phyloP scores from a whole-genome alignment of 2,113 vertebrate species.

The Chaetorhynchus papuensis region DNA sequence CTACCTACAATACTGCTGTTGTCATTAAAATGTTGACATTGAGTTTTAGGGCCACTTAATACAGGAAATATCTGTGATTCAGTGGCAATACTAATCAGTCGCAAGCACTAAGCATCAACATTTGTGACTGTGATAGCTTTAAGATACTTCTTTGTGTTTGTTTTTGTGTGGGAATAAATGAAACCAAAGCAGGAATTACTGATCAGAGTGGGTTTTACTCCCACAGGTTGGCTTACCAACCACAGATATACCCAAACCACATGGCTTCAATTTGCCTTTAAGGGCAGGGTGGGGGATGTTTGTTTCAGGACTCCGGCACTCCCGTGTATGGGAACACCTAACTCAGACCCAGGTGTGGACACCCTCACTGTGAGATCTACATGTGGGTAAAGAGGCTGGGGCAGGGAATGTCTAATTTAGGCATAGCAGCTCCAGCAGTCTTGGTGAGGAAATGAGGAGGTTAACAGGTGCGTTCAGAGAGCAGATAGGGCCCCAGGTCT shows the following conservation, averaged over 20 bases:
- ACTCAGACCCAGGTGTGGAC: neutral
- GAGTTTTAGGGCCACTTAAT: conserved; percentile 48
- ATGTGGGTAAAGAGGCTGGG: neutral
- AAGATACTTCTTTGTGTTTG: conserved; percentile 1
- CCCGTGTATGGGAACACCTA: neutral
- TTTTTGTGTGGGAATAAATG: conserved; percentile 19
- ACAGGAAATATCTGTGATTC: conserved; percentile 47
- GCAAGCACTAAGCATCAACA: conserved; percentile 45
- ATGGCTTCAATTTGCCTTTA: neutral
- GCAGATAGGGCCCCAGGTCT: neutral
- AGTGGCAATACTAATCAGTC: conserved; percentile 18
- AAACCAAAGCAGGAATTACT: conserved; percentile 22
- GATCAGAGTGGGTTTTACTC: neutral
- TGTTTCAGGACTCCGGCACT: neutral
- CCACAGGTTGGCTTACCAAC: neutral
- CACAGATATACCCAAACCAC: neutral
- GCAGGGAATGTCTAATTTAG: neutral
- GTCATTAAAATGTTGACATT: conserved; percentile 57
- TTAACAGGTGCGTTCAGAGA: neutral
- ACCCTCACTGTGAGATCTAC: neutral
- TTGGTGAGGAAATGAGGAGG: neutral
- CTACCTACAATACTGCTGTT: neutral
- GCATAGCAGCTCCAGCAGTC: neutral
- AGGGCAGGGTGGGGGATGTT: neutral
- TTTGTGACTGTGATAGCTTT: neutral